Base-by-base conservation (phyloP, 2,888 invertebrate species). In the Timema podura region DNA sequence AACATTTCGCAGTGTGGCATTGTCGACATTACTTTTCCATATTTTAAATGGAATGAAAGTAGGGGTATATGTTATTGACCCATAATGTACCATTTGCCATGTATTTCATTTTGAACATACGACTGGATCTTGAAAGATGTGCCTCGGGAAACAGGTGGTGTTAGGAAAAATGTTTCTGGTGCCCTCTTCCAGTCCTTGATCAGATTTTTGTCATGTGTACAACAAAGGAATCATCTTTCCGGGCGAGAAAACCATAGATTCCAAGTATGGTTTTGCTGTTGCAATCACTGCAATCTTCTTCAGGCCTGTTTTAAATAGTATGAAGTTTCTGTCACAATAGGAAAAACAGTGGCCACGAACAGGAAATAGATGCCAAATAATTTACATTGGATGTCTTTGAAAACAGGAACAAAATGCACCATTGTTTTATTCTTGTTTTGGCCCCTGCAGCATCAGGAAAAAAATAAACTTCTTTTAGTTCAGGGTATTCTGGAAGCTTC, bases 351-450 rank as follows among this genome's bases (percentile, higher is more conserved):
- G 6, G 48, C 47, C 47, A 6, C 2, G 15, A 16, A 65, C 54
- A 30, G 61, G 9, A 16, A 9, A 61, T 10, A 61, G 8, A 10
- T 61, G 61, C 44, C 15, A 66, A 59, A 57, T 7, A 30, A 49
- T 66, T 66, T 13, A 16, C 66, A 16, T 15, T 13, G 48, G 13
- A 2, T 8, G 49, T 30, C 5, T 49, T 66, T 10, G 48, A n/a
- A 10, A 66, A 48, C 49, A 66, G 47, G 66, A 30, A n/a, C 48
- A 66, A 48, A 65, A 66, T 66, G 66, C 48, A n/a, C 13, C 16
- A 66, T 66, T 48, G 49, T 44, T 13, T 16, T 66, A 44, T 66
- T 48, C 66, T 48, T 66, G 13, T 61, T 61, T 61, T 16, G 44
- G 10, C 13, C 61, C 44, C 61, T 61, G 16, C 61, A 10, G 61